Base-by-base conservation (phyloP, 2,113 vertebrate genomes). In the Nothobranchius kuhntae region DNA sequence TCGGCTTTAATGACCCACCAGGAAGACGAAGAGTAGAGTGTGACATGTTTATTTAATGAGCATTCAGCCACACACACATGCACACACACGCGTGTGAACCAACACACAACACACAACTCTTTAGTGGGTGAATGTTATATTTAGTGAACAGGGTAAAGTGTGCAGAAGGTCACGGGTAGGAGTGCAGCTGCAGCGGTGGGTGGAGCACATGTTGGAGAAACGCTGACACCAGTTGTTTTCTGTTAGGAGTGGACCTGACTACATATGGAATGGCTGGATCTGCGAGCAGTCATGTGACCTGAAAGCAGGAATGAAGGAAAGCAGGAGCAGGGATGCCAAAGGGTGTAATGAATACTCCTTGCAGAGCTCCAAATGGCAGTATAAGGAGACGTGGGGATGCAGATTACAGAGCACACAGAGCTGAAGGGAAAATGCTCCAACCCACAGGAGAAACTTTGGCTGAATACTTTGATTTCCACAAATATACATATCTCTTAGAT, bases 211-310 rank as follows among this genome's bases (percentile, higher is more conserved):
- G 83, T 45, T 61, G 61, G 24, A 81, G 75, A 86, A 81, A 66
- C 65, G 84, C 87, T 91, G 87, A 83, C 68, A 21, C 62, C n/a
- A 51, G 40, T 3, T 26, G 44, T 57, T 65, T 17, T 55, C 9
- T 62, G 52, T 3, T 5, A 30, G 46, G 6, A 54, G 55, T 59
- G 53, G 71, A 71, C 58, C 66, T 83, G 75, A 84, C 84, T 89
- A 86, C 89, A 91, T 90, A 91, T 88, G 87, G 89, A 79, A 48
- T 77, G 85, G 74, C 61, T n/a, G 71, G 71, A 74, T 45, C 75
- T 13, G 52, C 0, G 54, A 24, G 17, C 17, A 65, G 65, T 86
- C 87, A 90, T 71, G 71, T 90, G 89, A 74, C 75, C 6, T 10
- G 36, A 40, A 51, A 42, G 68, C 53, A 61, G 65, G 53, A 80